phyloP scores from a whole-genome alignment of 2,113 vertebrate species.

The Chlorocebus sabaeus region DNA sequence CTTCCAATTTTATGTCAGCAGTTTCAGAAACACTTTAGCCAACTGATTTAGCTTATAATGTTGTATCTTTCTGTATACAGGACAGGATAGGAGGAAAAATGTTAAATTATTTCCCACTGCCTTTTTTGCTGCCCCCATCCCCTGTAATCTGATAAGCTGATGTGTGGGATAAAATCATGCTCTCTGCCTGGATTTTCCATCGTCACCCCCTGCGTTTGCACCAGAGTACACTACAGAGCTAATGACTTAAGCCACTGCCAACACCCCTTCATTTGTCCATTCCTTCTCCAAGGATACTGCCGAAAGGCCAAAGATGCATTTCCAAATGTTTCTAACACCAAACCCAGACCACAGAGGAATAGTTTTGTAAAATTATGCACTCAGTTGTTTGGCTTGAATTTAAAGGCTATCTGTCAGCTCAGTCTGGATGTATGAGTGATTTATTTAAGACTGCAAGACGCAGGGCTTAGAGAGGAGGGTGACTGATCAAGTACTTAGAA shows the following conservation, averaged over 20 bases:
- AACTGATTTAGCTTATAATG: not conserved
- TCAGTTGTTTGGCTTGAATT: not conserved
- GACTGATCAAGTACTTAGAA: not conserved
- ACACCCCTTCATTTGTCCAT: too few species aligned
- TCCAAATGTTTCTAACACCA: not conserved
- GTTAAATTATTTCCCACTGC: not conserved
- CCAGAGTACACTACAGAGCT: fast-evolving
- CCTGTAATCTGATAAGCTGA: not conserved
- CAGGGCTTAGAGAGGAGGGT: not conserved
- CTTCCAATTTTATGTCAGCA: not conserved
- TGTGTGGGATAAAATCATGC: not conserved
- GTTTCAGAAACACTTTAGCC: not conserved
- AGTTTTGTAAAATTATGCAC: not conserved
- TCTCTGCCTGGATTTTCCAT: not conserved
- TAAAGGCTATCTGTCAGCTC: not conserved
- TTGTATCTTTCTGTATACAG: not conserved
- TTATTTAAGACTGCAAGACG: not conserved
- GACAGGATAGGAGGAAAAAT: not conserved
- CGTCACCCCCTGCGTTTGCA: not conserved
- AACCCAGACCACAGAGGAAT: not conserved
- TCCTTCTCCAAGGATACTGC: not conserved
- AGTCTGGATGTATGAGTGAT: not conserved
- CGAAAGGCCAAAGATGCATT: too few species aligned
- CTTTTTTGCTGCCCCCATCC: not conserved
- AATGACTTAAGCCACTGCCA: not conserved